Conservation (phyloP, 2,888 invertebrate species). For the Leuctra nigra region DNA sequence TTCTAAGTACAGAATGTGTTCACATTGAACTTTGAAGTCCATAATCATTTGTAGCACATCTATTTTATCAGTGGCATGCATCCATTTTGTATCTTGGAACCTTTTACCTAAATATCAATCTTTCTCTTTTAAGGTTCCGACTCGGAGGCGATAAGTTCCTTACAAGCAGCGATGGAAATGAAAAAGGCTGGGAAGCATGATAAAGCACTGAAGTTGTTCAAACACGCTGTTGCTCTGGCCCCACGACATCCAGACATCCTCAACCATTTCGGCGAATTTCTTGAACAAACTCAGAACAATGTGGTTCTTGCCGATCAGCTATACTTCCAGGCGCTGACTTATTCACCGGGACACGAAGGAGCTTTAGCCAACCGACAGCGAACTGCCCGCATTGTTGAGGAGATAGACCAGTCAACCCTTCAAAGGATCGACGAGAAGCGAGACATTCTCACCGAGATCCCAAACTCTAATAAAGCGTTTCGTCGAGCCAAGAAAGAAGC, state of each 20-base stretch:
- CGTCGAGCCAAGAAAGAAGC: conserved; percentile 88
- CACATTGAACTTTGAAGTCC: too few species aligned
- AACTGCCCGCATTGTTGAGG: conserved; percentile 83
- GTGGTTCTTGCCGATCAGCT: conserved; percentile 84
- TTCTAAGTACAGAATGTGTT: not conserved
- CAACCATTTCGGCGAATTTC: conserved; percentile 72
- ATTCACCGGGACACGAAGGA: conserved; percentile 57
- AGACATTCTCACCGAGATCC: conserved; percentile 71
- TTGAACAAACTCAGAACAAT: conserved; percentile 79
- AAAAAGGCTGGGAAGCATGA: conserved; percentile 72
- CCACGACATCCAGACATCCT: conserved; percentile 75
- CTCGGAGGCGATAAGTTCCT: conserved; percentile 74
- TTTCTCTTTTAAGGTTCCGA: conserved; percentile 17
- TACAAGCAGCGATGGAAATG: conserved; percentile 82
- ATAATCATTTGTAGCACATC: too few species aligned
- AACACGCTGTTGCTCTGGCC: conserved; percentile 86
- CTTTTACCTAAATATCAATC: not conserved
- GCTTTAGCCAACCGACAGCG: conserved; percentile 75
- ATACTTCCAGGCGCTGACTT: conserved; percentile 76
- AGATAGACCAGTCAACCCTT: conserved; percentile 74
- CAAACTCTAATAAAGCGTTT: conserved; percentile 71
- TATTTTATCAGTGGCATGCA: not conserved
- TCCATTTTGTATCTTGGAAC: not conserved
- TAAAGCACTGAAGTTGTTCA: conserved; percentile 78
- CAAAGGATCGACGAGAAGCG: conserved; percentile 77